A percentile compares a stretch with the other conserved stretches of the same genome.
Evolutionary conservation across 1,140 invertebrate species (phyloP).

Genomic region (Ptiloglossa arizonensis): DNA sequence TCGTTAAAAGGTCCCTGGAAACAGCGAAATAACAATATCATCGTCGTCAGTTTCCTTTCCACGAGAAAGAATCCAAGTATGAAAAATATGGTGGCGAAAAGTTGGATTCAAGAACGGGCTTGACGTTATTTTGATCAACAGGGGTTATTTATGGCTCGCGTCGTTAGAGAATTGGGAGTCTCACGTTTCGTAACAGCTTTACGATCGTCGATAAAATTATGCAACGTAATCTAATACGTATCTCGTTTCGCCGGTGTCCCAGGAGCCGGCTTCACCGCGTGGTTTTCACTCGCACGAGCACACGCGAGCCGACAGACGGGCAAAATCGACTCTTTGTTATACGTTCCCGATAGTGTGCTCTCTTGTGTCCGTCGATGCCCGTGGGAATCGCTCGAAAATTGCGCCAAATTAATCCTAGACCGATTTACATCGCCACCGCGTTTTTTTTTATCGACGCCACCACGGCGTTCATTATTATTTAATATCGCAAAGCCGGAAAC

Average conservation of each 20-base stretch:
- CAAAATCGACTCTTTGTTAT: constrained; percentile 47
- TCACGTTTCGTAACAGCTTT: constrained; percentile 73
- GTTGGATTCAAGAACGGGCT: background rate
- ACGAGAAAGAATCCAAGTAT: background rate
- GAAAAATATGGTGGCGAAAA: too few relatives aligned
- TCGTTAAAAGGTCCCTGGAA: too few relatives aligned
- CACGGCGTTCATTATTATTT: background rate
- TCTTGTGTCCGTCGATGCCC: background rate
- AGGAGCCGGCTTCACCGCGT: constrained; percentile 52
- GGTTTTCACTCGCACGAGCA: constrained; percentile 56
- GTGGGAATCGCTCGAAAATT: constrained; percentile 34
- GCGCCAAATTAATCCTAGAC: background rate
- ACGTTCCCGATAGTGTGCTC: constrained; percentile 1
- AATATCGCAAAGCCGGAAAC: background rate
- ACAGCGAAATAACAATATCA: too few relatives aligned
- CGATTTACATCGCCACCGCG: background rate
- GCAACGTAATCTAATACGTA: constrained; percentile 77
- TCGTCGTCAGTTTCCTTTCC: too few relatives aligned
- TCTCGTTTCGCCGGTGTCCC: constrained; percentile 70
- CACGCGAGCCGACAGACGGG: constrained; percentile 43
- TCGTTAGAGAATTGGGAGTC: constrained; percentile 56
- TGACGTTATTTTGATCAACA: constrained; percentile 49
- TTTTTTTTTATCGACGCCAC: too few relatives aligned
- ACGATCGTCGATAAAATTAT: constrained; percentile 78
- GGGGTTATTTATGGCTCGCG: constrained; percentile 43